Evolutionary conservation across 1,140 invertebrate genomes (phyloP), one percentile per base, ranked within the genome.

Genomic region (Drosophila varians): DNA sequence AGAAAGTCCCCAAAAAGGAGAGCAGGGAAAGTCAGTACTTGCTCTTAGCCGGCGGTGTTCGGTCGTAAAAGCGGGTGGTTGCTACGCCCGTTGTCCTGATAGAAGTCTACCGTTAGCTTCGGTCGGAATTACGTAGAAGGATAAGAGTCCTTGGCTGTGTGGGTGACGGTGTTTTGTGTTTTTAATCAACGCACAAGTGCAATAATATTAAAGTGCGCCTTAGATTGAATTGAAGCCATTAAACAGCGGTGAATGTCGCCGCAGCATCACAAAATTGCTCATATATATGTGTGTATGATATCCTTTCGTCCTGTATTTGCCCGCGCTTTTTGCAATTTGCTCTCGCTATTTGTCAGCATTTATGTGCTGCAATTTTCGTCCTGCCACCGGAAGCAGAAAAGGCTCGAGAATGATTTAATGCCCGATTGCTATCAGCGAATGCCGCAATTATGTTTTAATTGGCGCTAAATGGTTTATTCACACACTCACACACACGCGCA

Each of bases 401-500:
- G 48, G 19, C n/a, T 43, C 45, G 31, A 55, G 58, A 74, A 87
- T 87, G 78, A 88, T 87, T 87, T 74, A 87, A 68, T 46, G 72
- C 60, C 53, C 60, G 84, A 88, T 77, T 70, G 69, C 43, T 72
- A 87, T 87, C 83, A 71, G 61, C 74, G 62, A 60, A 74, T 82
- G 64, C 77, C 70, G 78, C 82, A 87, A 87, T 87, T 88, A 87
- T 71, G 82, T 74, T 87, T 87, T 87, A 87, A 87, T 87, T 87
- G 82, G 54, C 53, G 70, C 69, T 82, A 74, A 82, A 82, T 82
- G 83, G 61, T 74, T 87, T 74, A 87, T 65, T 9, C 38, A 65
- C 74, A 82, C 82, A 57, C 58, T 28, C 31, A 21, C 31, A 57
- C 43, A 18, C 42, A 28, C 40, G 9, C 28, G 7, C 25, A 6